These are phyloP conservation scores for Thymelicus acteon DNA, from an alignment of 2,888 invertebrate species.

Conservation along the genomic window DNA sequence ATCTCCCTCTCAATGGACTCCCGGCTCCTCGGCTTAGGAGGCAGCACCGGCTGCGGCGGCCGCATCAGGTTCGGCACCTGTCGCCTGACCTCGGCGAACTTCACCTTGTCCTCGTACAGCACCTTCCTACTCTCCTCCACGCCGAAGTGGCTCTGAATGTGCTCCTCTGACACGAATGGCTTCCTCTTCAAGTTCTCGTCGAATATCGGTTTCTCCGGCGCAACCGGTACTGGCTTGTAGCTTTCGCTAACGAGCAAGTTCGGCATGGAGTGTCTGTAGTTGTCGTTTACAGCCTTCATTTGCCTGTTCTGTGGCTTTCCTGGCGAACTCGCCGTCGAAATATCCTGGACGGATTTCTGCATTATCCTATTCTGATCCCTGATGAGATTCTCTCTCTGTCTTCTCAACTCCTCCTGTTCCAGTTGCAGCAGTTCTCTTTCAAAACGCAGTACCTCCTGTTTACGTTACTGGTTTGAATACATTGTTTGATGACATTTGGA, in stretches of 20 bases:
- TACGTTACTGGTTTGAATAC: constrained; percentile 40
- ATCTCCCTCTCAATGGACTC: constrained; percentile 80
- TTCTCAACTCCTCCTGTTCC: constrained; percentile 90
- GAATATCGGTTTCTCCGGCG: constrained; percentile 59
- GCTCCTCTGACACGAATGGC: constrained; percentile 78
- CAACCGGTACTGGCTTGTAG: constrained; percentile 55
- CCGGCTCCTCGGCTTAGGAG: constrained; percentile 72
- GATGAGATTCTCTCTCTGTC: constrained; percentile 89
- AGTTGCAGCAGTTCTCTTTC: constrained; percentile 91
- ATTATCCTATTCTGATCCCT: constrained; percentile 87
- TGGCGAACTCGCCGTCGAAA: constrained; percentile 69
- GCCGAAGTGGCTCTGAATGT: constrained; percentile 77
- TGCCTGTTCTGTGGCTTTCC: constrained; percentile 64
- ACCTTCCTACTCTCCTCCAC: constrained; percentile 76
- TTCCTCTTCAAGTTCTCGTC: constrained; percentile 70
- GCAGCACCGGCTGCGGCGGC: constrained; percentile 62
- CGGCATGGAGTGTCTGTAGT: constrained; percentile 80
- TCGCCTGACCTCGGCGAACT: constrained; percentile 52
- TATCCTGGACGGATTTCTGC: constrained; percentile 87
- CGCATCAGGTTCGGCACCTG: constrained; percentile 49
- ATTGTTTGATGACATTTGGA: constrained; percentile 11
- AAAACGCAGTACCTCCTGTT: constrained; percentile 89
- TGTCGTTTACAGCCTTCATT: constrained; percentile 52
- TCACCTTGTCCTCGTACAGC: constrained; percentile 62
- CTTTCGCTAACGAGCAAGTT: constrained; percentile 72